Evolutionary conservation across 2,888 invertebrate species (phyloP), one percentile per base, ranked within the genome.

Genomic region (Drosophila recens): DNA sequence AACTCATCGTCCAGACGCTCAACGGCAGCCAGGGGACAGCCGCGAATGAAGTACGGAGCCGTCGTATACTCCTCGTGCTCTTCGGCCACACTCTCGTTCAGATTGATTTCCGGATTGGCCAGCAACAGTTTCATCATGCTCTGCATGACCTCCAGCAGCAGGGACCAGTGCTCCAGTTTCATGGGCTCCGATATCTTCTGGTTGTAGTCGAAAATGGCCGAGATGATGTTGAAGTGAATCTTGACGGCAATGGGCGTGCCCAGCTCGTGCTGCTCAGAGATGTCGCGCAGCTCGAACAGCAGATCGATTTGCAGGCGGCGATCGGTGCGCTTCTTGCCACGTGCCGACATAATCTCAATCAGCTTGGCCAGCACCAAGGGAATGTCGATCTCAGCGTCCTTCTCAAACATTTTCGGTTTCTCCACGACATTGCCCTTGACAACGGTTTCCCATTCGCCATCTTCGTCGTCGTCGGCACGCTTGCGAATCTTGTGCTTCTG

Each of bases 1-100:
- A 99, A 99, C 65, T 99, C 99, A 90, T 99, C 99, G 91, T 99
- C 99, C 75, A 99, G 94, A 64, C 98, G 95, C 91, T 99, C 99
- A 0, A 99, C 95, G 4, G 98, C 96, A 0, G 99, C 98, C 56
- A 99, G 93, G 1, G 98, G 95, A 90, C 99, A 99, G 0, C 99
- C 99, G 36, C 98, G 95, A 0, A 97, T 95, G 69, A 94, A 94
- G 89, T 94, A 97, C 0, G 97, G 97, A 0, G 95, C 85, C 0
- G 95, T 95, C 27, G 95, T 95, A 43, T 97, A 95, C 79, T 96
- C 95, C 91, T 99, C 99, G 49, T 95, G 95, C 75, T 99, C 99
- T 91, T 99, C 99, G 0, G 95, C 94, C n/a, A 99, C 94, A 15
- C 95, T 94, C 85, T 98, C 98, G 30, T 97, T 96, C 77, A 98